Evolutionary conservation across 2,113 vertebrate genomes (phyloP), one percentile per base, ranked within the genome.

Genomic region (Todiramphus saurophagus): DNA sequence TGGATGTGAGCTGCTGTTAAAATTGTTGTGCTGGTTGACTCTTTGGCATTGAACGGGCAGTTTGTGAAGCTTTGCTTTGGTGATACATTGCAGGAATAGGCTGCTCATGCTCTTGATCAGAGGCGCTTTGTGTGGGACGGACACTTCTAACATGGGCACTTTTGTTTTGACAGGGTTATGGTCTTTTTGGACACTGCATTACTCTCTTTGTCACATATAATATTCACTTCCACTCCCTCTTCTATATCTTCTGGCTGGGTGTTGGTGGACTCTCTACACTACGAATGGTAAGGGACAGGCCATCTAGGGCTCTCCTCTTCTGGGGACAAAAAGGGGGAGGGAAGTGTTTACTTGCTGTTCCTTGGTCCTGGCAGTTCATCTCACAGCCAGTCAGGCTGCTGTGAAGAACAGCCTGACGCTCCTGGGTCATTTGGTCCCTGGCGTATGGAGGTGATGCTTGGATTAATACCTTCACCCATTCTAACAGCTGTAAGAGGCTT

Each of bases 221-320:
- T 73, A 98, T 99, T 96, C 99, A 99, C 97, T 99, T 99, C 91
- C 99, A 99, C 91, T 99, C 99, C 83, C 98, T 99, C 81, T 99
- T 99, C 98, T 99, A 99, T 97, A 85, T 98, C 88, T 99, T 99
- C 80, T 99, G 99, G 99, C 94, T 99, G 94, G 96, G 98, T 82
- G 93, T 99, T 15, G 99, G 99, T 53, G 99, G 99, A 63, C 97
- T 99, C 50, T 99, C 99, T 79, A 99, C 99, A 11, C 96, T 99
- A 92, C 98, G 99, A 66, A 99, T 99, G 99, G 99, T 99, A 98
- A 98, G 95, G 39, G 33, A 37, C 33, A 48, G 55, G 48, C 35
- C 93, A 16, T 67, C 53, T 41, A 62, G 46, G 39, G 13, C 33
- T 46, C 16, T 93, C 4, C 58, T 95, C 16, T 78, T 84, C 51